These are phyloP conservation scores for Pipistrellus pygmaeus DNA, from an alignment of 2,797 vertebrate species.

Conservation along the genomic window DNA sequence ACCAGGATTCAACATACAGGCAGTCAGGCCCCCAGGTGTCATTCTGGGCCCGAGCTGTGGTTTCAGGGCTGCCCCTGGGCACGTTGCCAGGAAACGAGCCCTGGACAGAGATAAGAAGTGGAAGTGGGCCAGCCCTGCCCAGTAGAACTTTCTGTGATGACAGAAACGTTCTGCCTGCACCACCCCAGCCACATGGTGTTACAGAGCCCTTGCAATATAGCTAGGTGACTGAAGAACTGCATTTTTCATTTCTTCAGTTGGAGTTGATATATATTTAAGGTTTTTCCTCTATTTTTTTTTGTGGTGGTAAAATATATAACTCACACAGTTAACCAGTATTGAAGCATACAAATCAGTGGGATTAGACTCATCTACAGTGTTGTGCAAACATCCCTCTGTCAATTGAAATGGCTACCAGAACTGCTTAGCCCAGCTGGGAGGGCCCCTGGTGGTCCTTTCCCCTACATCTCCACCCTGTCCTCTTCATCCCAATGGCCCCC, in stretches of 20 bases:
- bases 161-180: neutral
- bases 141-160: neutral
- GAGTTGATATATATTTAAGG: neutral
- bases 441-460: no score
- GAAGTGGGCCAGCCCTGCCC: neutral
- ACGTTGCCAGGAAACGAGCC: neutral
- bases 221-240: neutral
- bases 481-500: neutral
- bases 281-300: neutral
- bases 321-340: neutral
- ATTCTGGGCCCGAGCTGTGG: neutral
- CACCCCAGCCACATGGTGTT: neutral
- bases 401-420: neutral
- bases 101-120: neutral
- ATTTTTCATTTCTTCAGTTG: neutral
- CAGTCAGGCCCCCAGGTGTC: no score
- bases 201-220: neutral
- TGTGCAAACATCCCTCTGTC: neutral
- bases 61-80: neutral
- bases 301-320: neutral
- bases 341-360: neutral
- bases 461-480: rapidly evolving
- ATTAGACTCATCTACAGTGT: neutral
- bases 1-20: neutral
- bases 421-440: neutral